Conservation (phyloP, 2,113 vertebrate genomes). For the Bambusicola thoracicus region DNA sequence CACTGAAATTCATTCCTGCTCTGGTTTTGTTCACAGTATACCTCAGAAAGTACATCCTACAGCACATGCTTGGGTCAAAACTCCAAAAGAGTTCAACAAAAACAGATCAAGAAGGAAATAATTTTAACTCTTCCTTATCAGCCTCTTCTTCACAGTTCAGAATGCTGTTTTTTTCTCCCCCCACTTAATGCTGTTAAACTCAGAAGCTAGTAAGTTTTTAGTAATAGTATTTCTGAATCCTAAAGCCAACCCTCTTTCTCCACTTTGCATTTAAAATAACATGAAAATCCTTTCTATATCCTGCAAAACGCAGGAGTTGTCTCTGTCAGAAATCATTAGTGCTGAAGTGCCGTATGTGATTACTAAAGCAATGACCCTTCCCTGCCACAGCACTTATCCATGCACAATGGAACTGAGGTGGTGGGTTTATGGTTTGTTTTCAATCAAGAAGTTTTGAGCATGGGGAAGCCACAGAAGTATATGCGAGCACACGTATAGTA, state of each 20-base stretch:
- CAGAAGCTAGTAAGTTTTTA: background rate
- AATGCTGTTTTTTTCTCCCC: background rate
- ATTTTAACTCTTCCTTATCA: background rate
- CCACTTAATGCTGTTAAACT: background rate
- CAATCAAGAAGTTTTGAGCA: background rate
- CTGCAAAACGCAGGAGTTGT: fast-evolving
- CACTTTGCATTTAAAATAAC: background rate
- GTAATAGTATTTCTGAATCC: background rate
- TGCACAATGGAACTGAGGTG: background rate
- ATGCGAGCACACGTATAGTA: background rate
- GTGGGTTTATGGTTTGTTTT: background rate
- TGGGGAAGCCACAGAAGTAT: background rate
- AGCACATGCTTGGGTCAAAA: background rate
- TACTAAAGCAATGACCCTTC: background rate
- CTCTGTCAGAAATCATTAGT: background rate
- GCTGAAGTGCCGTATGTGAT: no score
- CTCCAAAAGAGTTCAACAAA: background rate
- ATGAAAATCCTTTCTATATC: background rate
- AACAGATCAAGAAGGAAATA: background rate
- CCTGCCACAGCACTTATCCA: background rate
- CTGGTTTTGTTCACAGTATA: background rate
- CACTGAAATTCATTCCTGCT: background rate
- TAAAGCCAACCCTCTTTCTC: background rate
- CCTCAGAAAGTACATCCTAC: background rate
- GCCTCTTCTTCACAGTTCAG: background rate